A percentile compares a stretch with the other conserved stretches of the same genome.
Evolutionary conservation across 2,797 vertebrate species (phyloP).

Genomic region (Anniella stebbinsi): DNA sequence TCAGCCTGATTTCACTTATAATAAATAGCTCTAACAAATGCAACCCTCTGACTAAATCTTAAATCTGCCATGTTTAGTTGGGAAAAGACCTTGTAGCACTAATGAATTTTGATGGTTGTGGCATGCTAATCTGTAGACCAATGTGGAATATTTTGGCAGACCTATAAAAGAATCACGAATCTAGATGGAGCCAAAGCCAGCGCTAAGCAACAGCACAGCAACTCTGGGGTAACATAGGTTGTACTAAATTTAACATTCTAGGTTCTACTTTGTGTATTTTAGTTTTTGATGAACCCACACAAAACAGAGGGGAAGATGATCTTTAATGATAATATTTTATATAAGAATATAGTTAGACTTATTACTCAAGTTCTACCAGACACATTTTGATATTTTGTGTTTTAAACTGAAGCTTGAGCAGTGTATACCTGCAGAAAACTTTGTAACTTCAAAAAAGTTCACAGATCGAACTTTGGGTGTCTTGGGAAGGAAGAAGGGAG

Average conservation of each 20-base stretch:
- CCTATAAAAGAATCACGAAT: not conserved
- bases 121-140: not conserved
- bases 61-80: not conserved
- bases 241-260: not conserved
- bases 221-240: no score
- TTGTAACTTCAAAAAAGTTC: no score
- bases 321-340: not conserved
- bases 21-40: not conserved
- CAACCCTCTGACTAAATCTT: not conserved
- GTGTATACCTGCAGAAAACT: no score
- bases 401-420: no score
- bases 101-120: not conserved
- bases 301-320: conserved; percentile 3
- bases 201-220: not conserved
- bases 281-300: not conserved
- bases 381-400: no score
- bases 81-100: not conserved
- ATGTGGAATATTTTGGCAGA: not conserved
- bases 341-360: no score
- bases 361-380: no score
- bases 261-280: not conserved
- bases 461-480: no score
- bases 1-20: not conserved
- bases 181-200: not conserved
- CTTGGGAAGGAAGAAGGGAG: no score